Percentiles rank a stretch among this genome's conserved stretches.
phyloP scores from a whole-genome alignment of 2,888 invertebrate species.

The Standfussiana lucernea region DNA sequence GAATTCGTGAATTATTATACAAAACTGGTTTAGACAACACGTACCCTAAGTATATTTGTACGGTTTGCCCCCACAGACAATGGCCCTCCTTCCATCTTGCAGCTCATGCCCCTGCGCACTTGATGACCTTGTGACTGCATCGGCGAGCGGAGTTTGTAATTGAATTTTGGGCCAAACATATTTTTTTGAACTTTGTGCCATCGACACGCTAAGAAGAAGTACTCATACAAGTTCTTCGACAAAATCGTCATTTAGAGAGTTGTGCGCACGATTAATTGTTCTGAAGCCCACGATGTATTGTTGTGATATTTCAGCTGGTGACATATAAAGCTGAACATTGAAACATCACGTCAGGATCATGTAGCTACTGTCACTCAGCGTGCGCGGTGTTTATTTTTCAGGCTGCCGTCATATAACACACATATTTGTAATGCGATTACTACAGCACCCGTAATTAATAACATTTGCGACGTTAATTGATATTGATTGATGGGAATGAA shows the following conservation, averaged over 20 bases:
- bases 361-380: constrained; percentile 45
- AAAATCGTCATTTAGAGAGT: constrained; percentile 5
- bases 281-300: constrained; percentile 13
- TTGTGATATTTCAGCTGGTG: constrained; percentile 21
- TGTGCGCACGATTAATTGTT: background rate
- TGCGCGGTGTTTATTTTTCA: constrained; percentile 51
- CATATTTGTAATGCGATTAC: constrained; percentile 64
- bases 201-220: background rate
- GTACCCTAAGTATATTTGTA: background rate
- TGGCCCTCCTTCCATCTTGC: background rate
- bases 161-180: background rate
- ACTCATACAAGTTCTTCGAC: constrained; percentile 7
- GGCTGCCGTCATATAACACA: constrained; percentile 45
- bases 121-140: background rate
- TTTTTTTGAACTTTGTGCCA: background rate
- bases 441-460: constrained; percentile 57
- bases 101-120: background rate
- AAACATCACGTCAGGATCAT: constrained; percentile 44
- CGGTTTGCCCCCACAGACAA: background rate
- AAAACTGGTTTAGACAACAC: constrained; percentile 14
- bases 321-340: constrained; percentile 29
- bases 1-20: background rate
- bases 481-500: constrained; percentile 43
- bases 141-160: background rate
- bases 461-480: constrained; percentile 54